Percentiles rank a stretch among this genome's conserved stretches.
phyloP scores from a whole-genome alignment of 2,888 invertebrate species.

The Melanargia galathea region DNA sequence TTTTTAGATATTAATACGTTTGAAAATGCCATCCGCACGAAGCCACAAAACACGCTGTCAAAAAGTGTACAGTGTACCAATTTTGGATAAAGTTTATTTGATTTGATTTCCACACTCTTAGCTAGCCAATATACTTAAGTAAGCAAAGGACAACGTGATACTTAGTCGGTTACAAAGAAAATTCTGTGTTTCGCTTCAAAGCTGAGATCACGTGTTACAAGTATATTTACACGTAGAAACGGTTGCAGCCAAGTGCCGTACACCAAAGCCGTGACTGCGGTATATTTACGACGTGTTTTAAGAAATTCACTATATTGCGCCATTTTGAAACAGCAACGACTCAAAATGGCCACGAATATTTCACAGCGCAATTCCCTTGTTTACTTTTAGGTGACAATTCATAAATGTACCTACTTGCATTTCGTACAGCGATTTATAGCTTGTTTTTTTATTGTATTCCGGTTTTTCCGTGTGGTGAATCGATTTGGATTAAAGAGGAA shows the following conservation, averaged over 20 bases:
- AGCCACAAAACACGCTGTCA: too few species aligned
- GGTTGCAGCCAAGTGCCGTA: constrained; percentile 8
- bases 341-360: constrained; percentile 22
- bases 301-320: constrained; percentile 30
- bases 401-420: constrained; percentile 25
- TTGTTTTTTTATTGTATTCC: constrained; percentile 3
- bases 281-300: constrained; percentile 27
- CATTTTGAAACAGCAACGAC: constrained; percentile 25
- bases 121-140: too few species aligned
- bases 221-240: constrained; percentile 6
- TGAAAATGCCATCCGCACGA: too few species aligned
- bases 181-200: neutral
- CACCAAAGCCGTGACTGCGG: constrained; percentile 9
- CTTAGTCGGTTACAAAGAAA: neutral
- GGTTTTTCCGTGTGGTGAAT: neutral
- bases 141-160: too few species aligned
- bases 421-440: constrained; percentile 11
- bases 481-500: too few species aligned
- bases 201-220: constrained; percentile 12
- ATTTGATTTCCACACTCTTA: too few species aligned
- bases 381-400: constrained; percentile 31
- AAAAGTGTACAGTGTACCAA: too few species aligned
- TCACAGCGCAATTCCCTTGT: constrained; percentile 25
- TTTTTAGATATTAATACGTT: too few species aligned
- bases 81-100: too few species aligned